Percentiles rank a stretch among this genome's conserved stretches.
phyloP scores from a whole-genome alignment of 2,797 vertebrate genomes.

The Catharus ustulatus region DNA sequence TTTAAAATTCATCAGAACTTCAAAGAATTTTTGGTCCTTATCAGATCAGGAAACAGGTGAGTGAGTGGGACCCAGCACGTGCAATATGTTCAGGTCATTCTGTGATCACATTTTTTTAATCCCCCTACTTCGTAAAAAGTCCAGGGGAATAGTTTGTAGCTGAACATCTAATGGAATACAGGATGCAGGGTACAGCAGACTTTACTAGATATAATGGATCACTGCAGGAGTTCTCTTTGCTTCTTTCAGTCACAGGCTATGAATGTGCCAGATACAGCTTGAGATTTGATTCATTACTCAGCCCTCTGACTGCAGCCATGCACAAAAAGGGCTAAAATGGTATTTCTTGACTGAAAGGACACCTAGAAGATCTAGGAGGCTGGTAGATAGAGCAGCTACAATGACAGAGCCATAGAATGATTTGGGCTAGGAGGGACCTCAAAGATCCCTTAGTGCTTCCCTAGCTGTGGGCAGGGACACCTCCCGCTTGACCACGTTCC shows the following conservation, averaged over 20 bases:
- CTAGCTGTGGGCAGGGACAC: fast-evolving
- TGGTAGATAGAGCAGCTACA: not conserved
- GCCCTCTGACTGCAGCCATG: not conserved
- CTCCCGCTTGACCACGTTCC: not conserved
- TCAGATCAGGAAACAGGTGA: not conserved
- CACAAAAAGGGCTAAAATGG: not conserved
- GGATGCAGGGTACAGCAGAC: not conserved
- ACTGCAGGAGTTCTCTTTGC: not conserved
- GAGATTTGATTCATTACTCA: not conserved
- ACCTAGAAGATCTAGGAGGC: not conserved
- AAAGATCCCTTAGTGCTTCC: not conserved
- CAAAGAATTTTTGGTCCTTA: not conserved
- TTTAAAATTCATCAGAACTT: not conserved
- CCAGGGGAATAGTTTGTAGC: not conserved
- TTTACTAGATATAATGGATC: not conserved
- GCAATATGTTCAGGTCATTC: not conserved
- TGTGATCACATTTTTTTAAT: not conserved
- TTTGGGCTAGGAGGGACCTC: not conserved
- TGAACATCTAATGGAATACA: not conserved
- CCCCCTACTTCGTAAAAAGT: fast-evolving
- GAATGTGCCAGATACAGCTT: not conserved
- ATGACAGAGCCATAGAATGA: not conserved
- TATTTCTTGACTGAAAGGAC: not conserved
- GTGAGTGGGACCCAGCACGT: not conserved
- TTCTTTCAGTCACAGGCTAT: not conserved